A percentile compares a stretch with the other conserved stretches of the same genome.
Conservation (phyloP, 2,888 invertebrate species). For the Altica lythri region DNA sequence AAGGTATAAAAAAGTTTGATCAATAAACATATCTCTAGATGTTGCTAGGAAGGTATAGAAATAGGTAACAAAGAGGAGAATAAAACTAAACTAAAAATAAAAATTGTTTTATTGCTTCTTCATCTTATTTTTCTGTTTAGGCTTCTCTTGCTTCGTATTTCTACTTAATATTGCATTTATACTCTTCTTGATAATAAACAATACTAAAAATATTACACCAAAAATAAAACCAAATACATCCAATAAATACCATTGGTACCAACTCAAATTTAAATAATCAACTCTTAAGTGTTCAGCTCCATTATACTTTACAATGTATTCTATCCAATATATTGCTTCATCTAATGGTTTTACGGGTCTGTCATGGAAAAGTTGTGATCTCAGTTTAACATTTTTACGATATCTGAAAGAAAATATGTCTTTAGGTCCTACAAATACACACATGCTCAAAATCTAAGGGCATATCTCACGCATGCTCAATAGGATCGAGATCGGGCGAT, state of each 20-base stretch:
- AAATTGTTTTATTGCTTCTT: not conserved
- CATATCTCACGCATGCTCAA: no score
- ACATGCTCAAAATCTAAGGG: no score
- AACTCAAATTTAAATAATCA: constrained; percentile 36
- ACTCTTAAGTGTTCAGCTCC: constrained; percentile 43
- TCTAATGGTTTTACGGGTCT: constrained; percentile 40
- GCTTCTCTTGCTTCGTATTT: not conserved
- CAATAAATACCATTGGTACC: constrained; percentile 44
- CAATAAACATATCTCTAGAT: no score
- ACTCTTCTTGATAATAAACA: constrained; percentile 2
- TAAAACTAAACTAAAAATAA: no score
- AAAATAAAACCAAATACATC: constrained; percentile 38
- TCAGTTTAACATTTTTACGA: constrained; percentile 33
- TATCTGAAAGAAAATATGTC: constrained; percentile 42
- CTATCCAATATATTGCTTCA: constrained; percentile 42
- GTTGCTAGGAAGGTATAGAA: no score
- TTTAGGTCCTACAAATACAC: no score
- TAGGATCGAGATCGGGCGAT: no score
- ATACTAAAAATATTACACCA: not conserved
- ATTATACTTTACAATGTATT: constrained; percentile 43
- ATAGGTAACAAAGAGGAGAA: no score
- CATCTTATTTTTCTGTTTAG: not conserved
- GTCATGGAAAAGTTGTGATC: constrained; percentile 42
- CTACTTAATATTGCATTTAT: not conserved
- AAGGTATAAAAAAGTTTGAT: no score